phyloP scores from a whole-genome alignment of 2,888 invertebrate genomes.

The Calameuta idolon region DNA sequence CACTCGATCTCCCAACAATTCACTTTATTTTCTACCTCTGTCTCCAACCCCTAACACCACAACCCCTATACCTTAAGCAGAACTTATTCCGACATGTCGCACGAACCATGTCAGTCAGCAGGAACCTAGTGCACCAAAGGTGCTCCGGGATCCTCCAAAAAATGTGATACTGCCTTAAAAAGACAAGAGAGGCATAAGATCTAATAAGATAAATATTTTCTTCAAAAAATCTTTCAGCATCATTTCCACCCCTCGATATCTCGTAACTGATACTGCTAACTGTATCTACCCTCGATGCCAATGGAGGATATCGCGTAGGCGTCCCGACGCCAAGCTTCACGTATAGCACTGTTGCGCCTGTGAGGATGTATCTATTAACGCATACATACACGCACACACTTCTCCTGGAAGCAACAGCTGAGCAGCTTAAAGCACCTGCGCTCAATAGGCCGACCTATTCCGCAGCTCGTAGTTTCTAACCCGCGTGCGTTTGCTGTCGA shows the following conservation, averaged over 20 bases:
- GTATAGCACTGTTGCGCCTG: not conserved
- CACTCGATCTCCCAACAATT: not conserved
- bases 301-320: not conserved
- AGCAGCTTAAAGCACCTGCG: constrained; percentile 59
- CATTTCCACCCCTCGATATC: not conserved
- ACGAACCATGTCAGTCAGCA: not conserved
- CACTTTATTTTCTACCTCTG: not conserved
- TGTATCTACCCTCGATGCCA: not conserved
- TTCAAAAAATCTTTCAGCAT: not conserved
- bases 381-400: constrained; percentile 27
- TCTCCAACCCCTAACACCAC: too few relatives aligned
- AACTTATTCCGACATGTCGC: not conserved
- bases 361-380: constrained; percentile 12
- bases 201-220: not conserved
- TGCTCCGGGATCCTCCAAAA: not conserved
- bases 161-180: not conserved
- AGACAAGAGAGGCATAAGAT: not conserved
- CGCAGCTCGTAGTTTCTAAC: constrained; percentile 1
- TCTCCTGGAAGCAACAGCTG: constrained; percentile 59
- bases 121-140: not conserved
- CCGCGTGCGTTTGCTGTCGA: not conserved
- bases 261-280: not conserved
- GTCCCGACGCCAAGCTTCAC: not conserved
- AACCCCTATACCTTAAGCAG: not conserved
- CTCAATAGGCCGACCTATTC: constrained; percentile 35